Conservation (phyloP, 2,113 vertebrate species). For the Bostrychus sinensis region DNA sequence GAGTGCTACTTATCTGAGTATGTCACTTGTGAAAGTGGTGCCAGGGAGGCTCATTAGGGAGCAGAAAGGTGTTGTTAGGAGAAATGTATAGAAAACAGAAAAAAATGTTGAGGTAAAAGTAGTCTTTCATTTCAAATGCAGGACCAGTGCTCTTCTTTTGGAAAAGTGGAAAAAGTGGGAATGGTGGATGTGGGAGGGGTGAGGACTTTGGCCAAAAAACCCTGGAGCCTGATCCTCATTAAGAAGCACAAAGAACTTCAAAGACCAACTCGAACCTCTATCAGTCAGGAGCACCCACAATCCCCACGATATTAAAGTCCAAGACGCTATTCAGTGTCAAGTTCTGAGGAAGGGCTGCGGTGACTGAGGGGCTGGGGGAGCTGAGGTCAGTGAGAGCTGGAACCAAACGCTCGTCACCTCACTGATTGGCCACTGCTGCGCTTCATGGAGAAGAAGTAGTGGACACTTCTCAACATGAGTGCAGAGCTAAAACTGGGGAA, state of each 20-base stretch:
- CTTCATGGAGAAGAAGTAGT: background rate
- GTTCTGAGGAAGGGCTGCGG: constrained; percentile 46
- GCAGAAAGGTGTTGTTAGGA: constrained; percentile 8
- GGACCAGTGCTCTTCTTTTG: constrained; percentile 24
- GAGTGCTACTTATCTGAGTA: no score
- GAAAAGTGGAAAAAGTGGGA: constrained; percentile 5
- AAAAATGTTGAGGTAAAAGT: constrained; percentile 34
- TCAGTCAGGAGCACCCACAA: constrained; percentile 69
- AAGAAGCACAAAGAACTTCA: constrained; percentile 70
- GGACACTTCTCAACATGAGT: background rate
- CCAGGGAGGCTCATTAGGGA: constrained; percentile 45
- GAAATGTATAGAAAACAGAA: constrained; percentile 22
- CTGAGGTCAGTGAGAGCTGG: constrained; percentile 53
- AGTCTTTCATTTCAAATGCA: constrained; percentile 42
- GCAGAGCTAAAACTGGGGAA: background rate
- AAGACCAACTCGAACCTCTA: constrained; percentile 66
- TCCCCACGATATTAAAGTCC: constrained; percentile 66
- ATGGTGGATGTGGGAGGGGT: background rate
- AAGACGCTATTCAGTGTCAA: constrained; percentile 51
- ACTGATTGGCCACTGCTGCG: constrained; percentile 33
- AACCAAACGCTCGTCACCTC: constrained; percentile 49
- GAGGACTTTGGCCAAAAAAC: constrained; percentile 44
- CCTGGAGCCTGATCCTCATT: constrained; percentile 70
- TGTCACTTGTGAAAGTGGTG: no score
- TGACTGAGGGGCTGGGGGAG: constrained; percentile 39